Evolutionary conservation across 2,888 invertebrate genomes (phyloP), one percentile per base, ranked within the genome.

Genomic region (Polyploca ridens): DNA sequence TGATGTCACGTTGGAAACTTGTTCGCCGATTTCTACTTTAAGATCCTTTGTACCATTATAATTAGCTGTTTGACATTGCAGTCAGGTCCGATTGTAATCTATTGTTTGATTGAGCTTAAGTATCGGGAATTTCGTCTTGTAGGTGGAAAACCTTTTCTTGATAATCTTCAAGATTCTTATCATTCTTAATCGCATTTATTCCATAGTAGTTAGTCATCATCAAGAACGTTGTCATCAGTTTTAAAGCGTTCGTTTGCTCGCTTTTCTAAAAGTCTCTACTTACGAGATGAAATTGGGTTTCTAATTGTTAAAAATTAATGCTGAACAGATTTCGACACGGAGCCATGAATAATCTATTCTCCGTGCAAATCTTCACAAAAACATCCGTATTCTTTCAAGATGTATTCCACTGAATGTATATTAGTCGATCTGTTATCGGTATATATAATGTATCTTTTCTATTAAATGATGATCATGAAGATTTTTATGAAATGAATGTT

Each of bases 1-100:
- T 54, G 54, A 54, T 19, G 54, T 54, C 54, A 54, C 54, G 19
- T 54, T 19, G 7, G 54, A 54, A 54, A 54, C 54, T 54, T 49
- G 2, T 49, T n/a, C 19, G n/a, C 3, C 54, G 54, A 54, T 54
- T 54, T 54, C 54, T 54, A 54, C 54, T 16, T 19, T 14, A n/a
- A 54, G 19, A 19, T 54, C 19, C 16, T 54, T n/a, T 7, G 54
- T 54, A 10, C 19, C 19, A 54, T 54, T 19, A 10, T 19, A 54
- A 54, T 54, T 54, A 54, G 54, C 16, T 54, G 14, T 54, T 19
- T 7, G 54, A 19, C 19, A 54, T 54, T 54, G 54, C 19, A 54
- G 54, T 54, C 54, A 54, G 16, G 54, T 54, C 54, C 19, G 5
- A 19, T 54, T 54, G 8, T 54, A 49, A 49, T 46, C 14, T 16